Base-by-base conservation (phyloP, 2,113 vertebrate genomes). In the Xiphias gladius region DNA sequence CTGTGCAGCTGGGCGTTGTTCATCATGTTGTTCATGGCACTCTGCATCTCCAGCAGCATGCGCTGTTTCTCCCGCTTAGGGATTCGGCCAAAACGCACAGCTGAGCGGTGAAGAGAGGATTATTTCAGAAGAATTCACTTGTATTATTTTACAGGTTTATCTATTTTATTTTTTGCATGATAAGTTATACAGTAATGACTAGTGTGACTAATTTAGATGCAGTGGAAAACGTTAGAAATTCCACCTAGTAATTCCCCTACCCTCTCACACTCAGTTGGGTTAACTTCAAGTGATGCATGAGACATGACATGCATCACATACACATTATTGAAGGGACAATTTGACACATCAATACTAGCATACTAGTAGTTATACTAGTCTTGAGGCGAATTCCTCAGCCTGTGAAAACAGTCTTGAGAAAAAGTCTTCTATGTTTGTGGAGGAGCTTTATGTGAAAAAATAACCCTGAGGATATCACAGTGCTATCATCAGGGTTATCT, bases 31-130 rank as follows among this genome's bases (percentile, higher is more conserved):
- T 97, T 98, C 98, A 99, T 98, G 54, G 97, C 97, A 75, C 96
- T 98, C 91, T 99, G 98, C 97, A 99, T 99, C 91, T 99, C 98
- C 84, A 98, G 96, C 84, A 99, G 95, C 97, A 99, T 98, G 87
- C 97, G 96, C 88, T 99, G 98, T 8, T 99, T 99, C 79, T 99
- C 98, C 2, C 98, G 96, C 87, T 99, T 99, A 30, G 98, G 98
- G 92, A 99, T 99, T 19, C 98, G 97, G 76, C 98, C 98, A 81
- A 99, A 99, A 73, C 98, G 96, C 88, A 99, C 98, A 88, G 98
- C 98, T 99, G 83, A 66, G 58, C 12, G 19, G 46, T 0, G 26
- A 64, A 22, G 19, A 82, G 63, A 82, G 39, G 41, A 61, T 22
- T 14, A 5, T n/a, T 11, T 76, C 12, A 76, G 52, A 9, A 46